Percentiles rank a stretch among this genome's conserved stretches.
These are phyloP conservation scores for Penaeus japonicus DNA, from an alignment of 1,140 invertebrate genomes.

Conservation along the genomic window DNA sequence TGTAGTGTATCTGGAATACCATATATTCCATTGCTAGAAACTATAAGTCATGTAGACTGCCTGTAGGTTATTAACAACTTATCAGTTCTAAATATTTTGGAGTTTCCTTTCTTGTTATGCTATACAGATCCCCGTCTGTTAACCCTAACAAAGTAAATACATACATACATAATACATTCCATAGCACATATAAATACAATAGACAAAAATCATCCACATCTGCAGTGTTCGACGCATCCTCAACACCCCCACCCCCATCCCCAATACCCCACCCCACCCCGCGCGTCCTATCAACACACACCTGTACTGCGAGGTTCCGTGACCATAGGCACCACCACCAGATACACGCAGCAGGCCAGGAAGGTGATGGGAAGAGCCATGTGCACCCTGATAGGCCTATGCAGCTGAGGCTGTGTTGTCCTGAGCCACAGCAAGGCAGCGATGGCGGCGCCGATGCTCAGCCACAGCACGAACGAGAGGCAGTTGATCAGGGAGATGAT, in stretches of 20 bases:
- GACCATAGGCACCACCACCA: conserved; percentile 68
- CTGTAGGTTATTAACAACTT: too few relatives aligned
- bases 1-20: too few relatives aligned
- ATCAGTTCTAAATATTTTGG: too few relatives aligned
- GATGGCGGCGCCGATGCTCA: conserved; percentile 79
- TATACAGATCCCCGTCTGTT: too few relatives aligned
- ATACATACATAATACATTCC: too few relatives aligned
- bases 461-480: conserved; percentile 81
- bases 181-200: too few relatives aligned
- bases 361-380: conserved; percentile 69
- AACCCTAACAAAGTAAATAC: too few relatives aligned
- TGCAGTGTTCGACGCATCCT: too few relatives aligned
- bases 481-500: conserved; percentile 80
- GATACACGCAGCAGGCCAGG: conserved; percentile 67
- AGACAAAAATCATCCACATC: too few relatives aligned
- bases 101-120: too few relatives aligned
- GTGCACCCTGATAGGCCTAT: conserved; percentile 82
- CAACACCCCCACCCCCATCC: neutral
- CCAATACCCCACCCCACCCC: neutral
- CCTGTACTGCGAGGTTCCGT: conserved; percentile 63
- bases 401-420: conserved; percentile 74
- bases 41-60: too few relatives aligned
- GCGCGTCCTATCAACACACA: conserved; percentile 17
- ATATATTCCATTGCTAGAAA: too few relatives aligned
- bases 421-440: conserved; percentile 82